These are phyloP conservation scores for Hymenopus coronatus DNA, from an alignment of 2,888 invertebrate genomes.

Conservation along the genomic window DNA sequence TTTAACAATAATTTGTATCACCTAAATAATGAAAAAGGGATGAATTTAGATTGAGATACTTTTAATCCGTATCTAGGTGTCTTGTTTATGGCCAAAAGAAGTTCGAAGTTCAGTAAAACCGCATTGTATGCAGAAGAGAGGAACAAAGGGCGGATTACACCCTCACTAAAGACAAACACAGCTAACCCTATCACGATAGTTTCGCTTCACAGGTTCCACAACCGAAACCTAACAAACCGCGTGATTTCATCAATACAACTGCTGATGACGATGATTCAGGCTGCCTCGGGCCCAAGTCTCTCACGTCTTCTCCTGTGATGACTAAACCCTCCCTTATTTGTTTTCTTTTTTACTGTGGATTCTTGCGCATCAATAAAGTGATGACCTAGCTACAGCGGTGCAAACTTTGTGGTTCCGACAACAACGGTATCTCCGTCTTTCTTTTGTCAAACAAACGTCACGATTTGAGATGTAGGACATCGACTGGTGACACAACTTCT, in stretches of 20 bases:
- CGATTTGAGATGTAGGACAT: background rate
- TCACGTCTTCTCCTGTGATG: background rate
- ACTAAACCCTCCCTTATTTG: background rate
- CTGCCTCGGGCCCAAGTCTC: background rate
- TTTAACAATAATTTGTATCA: too few species aligned
- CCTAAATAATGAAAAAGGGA: too few species aligned
- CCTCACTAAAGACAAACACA: background rate
- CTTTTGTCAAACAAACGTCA: background rate
- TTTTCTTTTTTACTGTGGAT: background rate
- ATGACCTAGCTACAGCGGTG: background rate
- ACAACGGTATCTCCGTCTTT: background rate
- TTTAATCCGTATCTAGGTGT: too few species aligned
- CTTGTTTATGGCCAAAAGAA: too few species aligned
- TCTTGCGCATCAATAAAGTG: background rate
- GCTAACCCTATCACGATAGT: constrained; percentile 5
- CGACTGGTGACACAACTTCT: background rate
- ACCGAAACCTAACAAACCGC: constrained; percentile 30
- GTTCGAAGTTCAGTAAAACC: background rate
- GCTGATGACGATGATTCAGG: background rate
- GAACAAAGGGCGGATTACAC: background rate
- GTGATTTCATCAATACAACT: constrained; percentile 29
- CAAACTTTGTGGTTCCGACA: background rate
- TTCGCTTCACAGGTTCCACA: constrained; percentile 7
- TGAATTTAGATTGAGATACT: too few species aligned
- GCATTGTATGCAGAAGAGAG: background rate